A percentile compares a stretch with the other conserved stretches of the same genome.
Conservation (phyloP, 2,113 vertebrate genomes). For the Ceuthmochares aereus region DNA sequence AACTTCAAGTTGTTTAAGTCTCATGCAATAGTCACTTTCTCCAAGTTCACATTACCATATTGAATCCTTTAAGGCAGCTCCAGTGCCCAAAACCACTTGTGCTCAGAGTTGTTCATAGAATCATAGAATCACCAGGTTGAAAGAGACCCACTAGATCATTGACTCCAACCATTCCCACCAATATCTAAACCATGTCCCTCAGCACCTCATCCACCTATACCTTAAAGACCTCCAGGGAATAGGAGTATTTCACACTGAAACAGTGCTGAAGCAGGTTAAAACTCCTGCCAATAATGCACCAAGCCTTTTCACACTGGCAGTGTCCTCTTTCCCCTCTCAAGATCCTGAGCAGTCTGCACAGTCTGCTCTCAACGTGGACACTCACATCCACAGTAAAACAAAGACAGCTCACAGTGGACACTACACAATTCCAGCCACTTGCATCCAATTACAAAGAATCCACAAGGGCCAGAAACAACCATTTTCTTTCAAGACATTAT, state of each 20-base stretch:
- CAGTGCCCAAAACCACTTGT: not conserved
- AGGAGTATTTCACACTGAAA: no score
- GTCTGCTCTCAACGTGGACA: not conserved
- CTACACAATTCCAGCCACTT: not conserved
- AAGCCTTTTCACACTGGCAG: not conserved
- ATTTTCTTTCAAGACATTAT: not conserved
- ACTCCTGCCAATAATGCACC: not conserved
- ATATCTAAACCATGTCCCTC: no score
- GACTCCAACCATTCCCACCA: no score
- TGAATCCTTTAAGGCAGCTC: not conserved
- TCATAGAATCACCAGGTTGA: no score
- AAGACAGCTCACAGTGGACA: not conserved
- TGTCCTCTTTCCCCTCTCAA: not conserved
- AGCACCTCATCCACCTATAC: no score
- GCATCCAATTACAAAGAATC: not conserved
- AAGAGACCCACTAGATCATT: no score
- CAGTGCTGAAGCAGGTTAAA: not conserved
- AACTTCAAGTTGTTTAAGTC: not conserved
- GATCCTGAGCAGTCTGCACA: fast-evolving
- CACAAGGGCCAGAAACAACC: not conserved
- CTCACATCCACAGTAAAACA: not conserved
- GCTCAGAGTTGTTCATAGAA: no score
- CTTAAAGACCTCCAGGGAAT: no score
- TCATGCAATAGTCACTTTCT: not conserved
- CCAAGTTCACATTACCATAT: not conserved